A percentile compares a stretch with the other conserved stretches of the same genome.
phyloP scores from a whole-genome alignment of 1,140 invertebrate species.

The Muscidifurax raptorellus region DNA sequence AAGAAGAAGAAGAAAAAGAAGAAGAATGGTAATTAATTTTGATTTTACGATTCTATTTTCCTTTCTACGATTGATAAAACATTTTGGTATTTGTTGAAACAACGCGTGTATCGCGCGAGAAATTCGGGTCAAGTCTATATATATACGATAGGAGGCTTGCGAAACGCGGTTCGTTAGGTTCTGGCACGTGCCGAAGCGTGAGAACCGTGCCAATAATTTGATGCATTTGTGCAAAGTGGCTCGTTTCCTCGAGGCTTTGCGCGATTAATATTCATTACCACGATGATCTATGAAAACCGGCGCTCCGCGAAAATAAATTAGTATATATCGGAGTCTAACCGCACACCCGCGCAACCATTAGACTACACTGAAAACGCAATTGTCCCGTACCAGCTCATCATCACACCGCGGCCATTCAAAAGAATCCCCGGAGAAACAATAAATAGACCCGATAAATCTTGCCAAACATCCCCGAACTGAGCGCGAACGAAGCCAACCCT shows the following conservation, averaged over 20 bases:
- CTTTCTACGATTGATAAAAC: neutral
- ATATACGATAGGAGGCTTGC: neutral
- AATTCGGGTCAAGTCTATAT: neutral
- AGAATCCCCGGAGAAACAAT: neutral
- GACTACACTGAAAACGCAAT: neutral
- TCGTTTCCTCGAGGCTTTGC: neutral
- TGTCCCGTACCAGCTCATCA: too few species aligned
- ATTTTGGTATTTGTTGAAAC: too few species aligned
- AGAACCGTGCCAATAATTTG: constrained; percentile 22
- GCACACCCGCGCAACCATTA: too few species aligned
- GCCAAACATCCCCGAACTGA: neutral
- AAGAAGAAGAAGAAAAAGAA: too few species aligned
- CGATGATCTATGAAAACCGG: neutral
- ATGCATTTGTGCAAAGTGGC: neutral
- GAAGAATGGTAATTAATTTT: neutral
- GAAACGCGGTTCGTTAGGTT: constrained; percentile 12
- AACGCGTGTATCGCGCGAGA: neutral
- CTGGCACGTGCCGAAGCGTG: constrained; percentile 1
- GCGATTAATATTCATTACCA: constrained; percentile 11
- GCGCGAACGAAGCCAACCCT: constrained; percentile 48
- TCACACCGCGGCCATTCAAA: neutral
- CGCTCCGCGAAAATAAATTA: too few species aligned
- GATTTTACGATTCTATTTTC: neutral
- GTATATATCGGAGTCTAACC: too few species aligned
- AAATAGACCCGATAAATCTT: constrained; percentile 9